Evolutionary conservation across 2,113 vertebrate species (phyloP), one percentile per base, ranked within the genome.

Genomic region (Ailurus styani): DNA sequence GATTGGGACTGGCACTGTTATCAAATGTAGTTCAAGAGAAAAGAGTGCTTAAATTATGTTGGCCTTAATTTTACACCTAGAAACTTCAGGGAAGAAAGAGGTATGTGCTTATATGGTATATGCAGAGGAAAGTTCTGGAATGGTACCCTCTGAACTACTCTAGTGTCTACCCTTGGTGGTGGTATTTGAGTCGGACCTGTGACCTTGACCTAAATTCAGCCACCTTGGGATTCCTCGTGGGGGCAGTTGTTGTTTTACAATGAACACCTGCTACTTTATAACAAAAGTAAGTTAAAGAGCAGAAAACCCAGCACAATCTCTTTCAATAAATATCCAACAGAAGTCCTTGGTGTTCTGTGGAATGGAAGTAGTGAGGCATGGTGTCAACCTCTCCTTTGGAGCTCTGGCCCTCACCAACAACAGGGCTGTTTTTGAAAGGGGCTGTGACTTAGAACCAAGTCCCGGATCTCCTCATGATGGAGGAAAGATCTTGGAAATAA

Each of bases 141-240:
- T 0, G n/a, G 4, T 7, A 8, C 29, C 5, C 6, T 0, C 12
- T 2, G 12, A 54, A 5, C 55, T 9, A 0, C 0, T 2, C 2
- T 2, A 0, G 31, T 11, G 18, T 15, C 45, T 14, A 8, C 12
- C 20, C 25, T 8, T 10, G 64, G 40, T 50, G 2, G 18, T 2
- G 12, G 20, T 3, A 1, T 34, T 8, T 37, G 11, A 9, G 21
- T 8, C 14, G 37, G 5, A 20, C 62, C 31, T 42, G 93, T 8
- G 42, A 45, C 83, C 12, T 4, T 18, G 4, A 37, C 70, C 60
- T 4, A 66, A 21, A 42, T 47, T n/a, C 68, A n/a, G 60, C 37
- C 52, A 7, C 11, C 17, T 42, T 17, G 3, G 52, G 0, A 3
- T 9, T 21, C 37, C 21, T 50, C 5, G 2, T 15, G 13, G 34